A percentile compares a stretch with the other conserved stretches of the same genome.
Evolutionary conservation across 2,797 vertebrate genomes (phyloP).

Genomic region (Neosilurus mollespiculum): DNA sequence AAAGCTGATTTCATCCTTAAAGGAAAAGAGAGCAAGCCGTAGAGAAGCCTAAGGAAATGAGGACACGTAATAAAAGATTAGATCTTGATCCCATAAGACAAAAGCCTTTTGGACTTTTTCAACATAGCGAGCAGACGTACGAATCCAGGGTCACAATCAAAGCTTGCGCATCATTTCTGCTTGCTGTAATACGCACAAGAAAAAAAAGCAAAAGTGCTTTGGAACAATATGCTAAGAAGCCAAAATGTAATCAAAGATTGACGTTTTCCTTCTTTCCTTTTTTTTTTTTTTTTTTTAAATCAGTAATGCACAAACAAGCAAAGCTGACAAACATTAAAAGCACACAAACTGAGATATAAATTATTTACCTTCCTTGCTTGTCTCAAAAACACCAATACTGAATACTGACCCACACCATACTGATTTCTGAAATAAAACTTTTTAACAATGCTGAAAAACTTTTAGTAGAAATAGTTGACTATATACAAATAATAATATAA

Average conservation of each 20-base stretch:
- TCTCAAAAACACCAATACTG: conserved; percentile 34
- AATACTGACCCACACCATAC: conserved; percentile 25
- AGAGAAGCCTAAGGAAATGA: neutral
- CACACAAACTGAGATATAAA: conserved; percentile 19
- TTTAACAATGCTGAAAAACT: conserved; percentile 24
- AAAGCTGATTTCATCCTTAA: conserved; percentile 25
- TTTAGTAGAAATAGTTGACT: neutral
- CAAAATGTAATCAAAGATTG: neutral
- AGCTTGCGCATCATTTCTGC: conserved; percentile 7
- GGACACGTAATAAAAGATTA: conserved; percentile 14
- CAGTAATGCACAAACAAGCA: conserved; percentile 11
- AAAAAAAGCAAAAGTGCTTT: neutral
- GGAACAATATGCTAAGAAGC: neutral
- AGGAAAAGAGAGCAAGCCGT: neutral
- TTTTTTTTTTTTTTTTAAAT: neutral
- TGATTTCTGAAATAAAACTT: conserved; percentile 38
- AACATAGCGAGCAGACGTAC: conserved; percentile 19
- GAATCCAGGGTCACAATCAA: conserved; percentile 18
- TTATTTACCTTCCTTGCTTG: conserved; percentile 37
- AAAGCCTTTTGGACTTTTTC: neutral
- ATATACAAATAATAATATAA: neutral
- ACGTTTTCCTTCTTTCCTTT: neutral
- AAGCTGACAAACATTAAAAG: conserved; percentile 37
- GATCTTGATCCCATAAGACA: neutral
- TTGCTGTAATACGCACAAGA: neutral